These are phyloP conservation scores for Epinotia ramella DNA, from an alignment of 2,888 invertebrate species.

Conservation along the genomic window DNA sequence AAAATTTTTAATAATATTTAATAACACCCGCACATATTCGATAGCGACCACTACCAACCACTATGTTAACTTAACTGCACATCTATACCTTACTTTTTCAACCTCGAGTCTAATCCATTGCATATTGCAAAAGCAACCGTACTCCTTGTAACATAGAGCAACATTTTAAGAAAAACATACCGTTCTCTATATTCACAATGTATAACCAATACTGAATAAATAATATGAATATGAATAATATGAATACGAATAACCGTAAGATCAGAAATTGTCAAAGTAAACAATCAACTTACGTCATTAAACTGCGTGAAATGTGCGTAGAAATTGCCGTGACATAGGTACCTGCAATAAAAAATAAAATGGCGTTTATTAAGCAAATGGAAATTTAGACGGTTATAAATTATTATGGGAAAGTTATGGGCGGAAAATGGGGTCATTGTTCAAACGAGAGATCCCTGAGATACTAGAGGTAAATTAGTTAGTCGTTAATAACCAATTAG, in stretches of 20 bases:
- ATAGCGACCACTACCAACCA: background rate
- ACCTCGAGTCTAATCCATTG: background rate
- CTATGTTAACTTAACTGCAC: conserved; percentile 24
- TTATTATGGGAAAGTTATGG: conserved; percentile 28
- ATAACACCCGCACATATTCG: conserved; percentile 5
- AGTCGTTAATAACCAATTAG: conserved; percentile 26
- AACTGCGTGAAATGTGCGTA: conserved; percentile 31
- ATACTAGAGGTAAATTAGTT: background rate
- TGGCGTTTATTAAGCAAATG: conserved; percentile 21
- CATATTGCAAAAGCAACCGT: background rate
- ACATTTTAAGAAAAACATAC: background rate
- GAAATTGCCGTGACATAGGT: conserved; percentile 37
- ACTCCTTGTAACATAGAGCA: background rate
- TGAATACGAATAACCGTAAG: no score
- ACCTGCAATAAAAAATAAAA: conserved; percentile 44
- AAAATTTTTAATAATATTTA: conserved; percentile 6
- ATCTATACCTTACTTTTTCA: background rate
- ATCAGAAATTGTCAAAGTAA: background rate
- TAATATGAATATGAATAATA: no score
- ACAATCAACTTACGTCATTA: conserved; percentile 37
- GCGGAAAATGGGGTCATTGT: conserved; percentile 3
- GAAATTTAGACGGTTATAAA: conserved; percentile 18
- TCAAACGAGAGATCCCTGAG: conserved; percentile 18
- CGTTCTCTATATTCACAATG: no score
- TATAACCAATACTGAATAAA: no score